Evolutionary conservation across 2,888 invertebrate genomes (phyloP).

Genomic region (Acanthosepion pharaonis): DNA sequence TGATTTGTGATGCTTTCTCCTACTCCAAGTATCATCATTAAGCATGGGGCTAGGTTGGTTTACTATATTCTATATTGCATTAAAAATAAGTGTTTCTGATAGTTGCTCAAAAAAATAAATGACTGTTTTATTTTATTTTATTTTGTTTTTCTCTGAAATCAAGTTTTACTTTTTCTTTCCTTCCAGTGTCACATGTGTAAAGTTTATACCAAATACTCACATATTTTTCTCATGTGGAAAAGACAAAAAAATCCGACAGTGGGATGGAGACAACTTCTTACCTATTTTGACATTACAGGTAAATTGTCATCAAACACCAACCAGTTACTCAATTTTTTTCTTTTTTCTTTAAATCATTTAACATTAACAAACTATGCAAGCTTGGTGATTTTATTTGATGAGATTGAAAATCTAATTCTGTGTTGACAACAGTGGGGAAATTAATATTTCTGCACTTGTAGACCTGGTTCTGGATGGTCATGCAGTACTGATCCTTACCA

Average conservation of each 20-base stretch:
- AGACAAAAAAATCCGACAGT: slow-evolving; percentile 95
- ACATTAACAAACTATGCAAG: too few relatives aligned
- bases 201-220: slow-evolving; percentile 92
- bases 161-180: slow-evolving; percentile 45
- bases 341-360: not conserved
- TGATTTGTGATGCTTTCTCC: too few relatives aligned
- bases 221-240: slow-evolving; percentile 94
- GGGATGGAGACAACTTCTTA: slow-evolving; percentile 95
- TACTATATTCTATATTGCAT: not conserved
- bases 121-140: too few relatives aligned
- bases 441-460: too few relatives aligned
- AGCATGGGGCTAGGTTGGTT: not conserved
- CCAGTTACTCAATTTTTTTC: not conserved
- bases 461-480: too few relatives aligned
- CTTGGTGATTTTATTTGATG: too few relatives aligned
- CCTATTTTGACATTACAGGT: slow-evolving; percentile 84
- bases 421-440: too few relatives aligned
- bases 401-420: too few relatives aligned
- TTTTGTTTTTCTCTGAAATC: too few relatives aligned
- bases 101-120: not conserved
- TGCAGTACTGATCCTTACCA: too few relatives aligned
- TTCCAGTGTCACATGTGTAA: slow-evolving; percentile 86
- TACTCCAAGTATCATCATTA: too few relatives aligned
- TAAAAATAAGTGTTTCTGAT: not conserved
- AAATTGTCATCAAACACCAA: slow-evolving; percentile 66